Base-by-base conservation (phyloP, 1,140 invertebrate genomes). In the Calosoma granatense region DNA sequence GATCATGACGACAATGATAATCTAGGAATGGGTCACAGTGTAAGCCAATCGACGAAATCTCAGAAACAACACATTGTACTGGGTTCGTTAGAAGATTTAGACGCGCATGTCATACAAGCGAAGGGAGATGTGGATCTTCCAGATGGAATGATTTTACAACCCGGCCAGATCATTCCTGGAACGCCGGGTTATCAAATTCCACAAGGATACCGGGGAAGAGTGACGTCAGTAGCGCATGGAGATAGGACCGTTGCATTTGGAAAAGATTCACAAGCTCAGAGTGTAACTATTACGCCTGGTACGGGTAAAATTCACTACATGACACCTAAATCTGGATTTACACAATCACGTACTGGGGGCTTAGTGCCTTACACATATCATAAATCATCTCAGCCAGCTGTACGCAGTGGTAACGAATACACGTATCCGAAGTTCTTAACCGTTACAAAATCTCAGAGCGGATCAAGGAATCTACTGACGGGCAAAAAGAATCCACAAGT, bases 381-480 rank as follows among this genome's bases (percentile, higher is more conserved):
- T 62, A 68, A 64, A 58, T 70, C 60, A 55, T 64, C 54, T 55
- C 66, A 53, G 58, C 65, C 70, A 62, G 67, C 71, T 60, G 41
- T 72, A 60, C 70, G 67, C 67, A 71, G 72, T 66, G 54, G 76
- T 51, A 60, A 65, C 58, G 56, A 70, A 55, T 65, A 64, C 53
- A 52, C 64, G 14, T 68, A 72, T 1, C 76, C 79, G 12, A 77
- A 74, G 63, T 87, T 84, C 65, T 76, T 86, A 0, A 86, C 86
- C 0, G 81, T 89, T 1, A 86, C 85, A 1, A 90, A 88, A 64
- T 87, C 86, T 15, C 81, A 88, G 26, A 84, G 86, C 2, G 85
- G 87, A 14, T 82, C 81, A 60, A 73, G 85, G 52, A 74, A 72
- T 57, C 62, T 76, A 30, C 65, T 69, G 1, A 73, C 72, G 58